These are phyloP conservation scores for Melanotaenia parkinsoni DNA, from an alignment of 2,797 vertebrate species.

Conservation along the genomic window DNA sequence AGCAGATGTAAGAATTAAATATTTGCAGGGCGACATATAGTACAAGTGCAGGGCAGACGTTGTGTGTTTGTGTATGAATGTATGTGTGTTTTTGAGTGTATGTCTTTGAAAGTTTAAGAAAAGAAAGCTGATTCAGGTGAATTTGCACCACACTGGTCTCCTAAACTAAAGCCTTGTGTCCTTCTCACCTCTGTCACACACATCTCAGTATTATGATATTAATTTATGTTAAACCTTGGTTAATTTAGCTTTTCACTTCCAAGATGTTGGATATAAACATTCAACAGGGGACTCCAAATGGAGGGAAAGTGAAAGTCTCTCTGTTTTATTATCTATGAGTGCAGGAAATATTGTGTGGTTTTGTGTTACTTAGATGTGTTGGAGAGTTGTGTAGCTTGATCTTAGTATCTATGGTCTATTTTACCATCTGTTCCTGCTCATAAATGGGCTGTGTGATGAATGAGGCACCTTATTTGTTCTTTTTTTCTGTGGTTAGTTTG, in stretches of 20 bases:
- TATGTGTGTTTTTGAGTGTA: too few relatives aligned
- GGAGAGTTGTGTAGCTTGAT: not conserved
- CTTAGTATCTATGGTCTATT: slow-evolving; percentile 1
- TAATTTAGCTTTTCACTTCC: too few relatives aligned
- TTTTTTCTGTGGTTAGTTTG: not conserved
- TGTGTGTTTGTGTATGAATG: not conserved
- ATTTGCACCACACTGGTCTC: too few relatives aligned
- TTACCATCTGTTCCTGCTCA: not conserved
- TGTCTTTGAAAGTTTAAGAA: too few relatives aligned
- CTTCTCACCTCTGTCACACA: too few relatives aligned
- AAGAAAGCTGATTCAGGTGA: too few relatives aligned
- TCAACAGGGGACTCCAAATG: too few relatives aligned
- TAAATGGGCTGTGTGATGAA: slow-evolving; percentile 25
- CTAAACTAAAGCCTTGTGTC: too few relatives aligned
- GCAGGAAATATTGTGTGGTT: not conserved
- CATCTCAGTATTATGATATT: too few relatives aligned
- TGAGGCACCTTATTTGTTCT: not conserved
- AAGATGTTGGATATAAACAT: too few relatives aligned
- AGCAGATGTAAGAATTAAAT: not conserved
- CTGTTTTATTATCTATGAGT: not conserved
- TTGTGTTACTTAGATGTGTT: slow-evolving; percentile 1
- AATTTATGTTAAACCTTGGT: too few relatives aligned
- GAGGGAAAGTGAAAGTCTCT: too few relatives aligned
- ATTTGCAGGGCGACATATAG: not conserved
- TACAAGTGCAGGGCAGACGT: not conserved